These are phyloP conservation scores for Unio pictorum DNA, from an alignment of 2,888 invertebrate genomes.

Conservation along the genomic window DNA sequence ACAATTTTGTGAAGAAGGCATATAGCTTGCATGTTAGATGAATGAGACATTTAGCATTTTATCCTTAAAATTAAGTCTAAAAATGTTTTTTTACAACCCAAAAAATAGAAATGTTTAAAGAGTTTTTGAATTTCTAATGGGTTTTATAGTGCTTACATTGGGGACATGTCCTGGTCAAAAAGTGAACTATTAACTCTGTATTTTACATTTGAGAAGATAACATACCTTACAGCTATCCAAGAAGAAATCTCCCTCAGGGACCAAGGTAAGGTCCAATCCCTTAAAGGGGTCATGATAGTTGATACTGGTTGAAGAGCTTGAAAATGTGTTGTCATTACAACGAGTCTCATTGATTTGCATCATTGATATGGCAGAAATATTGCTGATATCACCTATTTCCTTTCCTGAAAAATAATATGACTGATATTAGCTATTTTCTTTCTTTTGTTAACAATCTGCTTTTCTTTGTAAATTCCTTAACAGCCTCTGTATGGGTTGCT, in stretches of 20 bases:
- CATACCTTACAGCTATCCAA: constrained; percentile 89
- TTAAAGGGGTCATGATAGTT: constrained; percentile 39
- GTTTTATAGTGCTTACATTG: too few relatives aligned
- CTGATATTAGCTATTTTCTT: constrained; percentile 18
- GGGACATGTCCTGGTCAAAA: too few relatives aligned
- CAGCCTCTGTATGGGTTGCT: too few relatives aligned
- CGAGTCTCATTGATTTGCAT: constrained; percentile 56
- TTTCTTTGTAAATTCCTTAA: too few relatives aligned
- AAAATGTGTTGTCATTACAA: constrained; percentile 15
- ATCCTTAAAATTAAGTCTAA: too few relatives aligned
- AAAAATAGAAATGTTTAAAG: too few relatives aligned
- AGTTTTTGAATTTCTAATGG: too few relatives aligned
- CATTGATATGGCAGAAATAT: constrained; percentile 48
- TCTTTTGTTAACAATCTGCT: background rate
- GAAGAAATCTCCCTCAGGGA: constrained; percentile 82
- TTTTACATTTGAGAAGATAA: background rate
- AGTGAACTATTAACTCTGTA: background rate
- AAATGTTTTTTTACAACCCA: too few relatives aligned
- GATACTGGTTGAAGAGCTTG: constrained; percentile 18
- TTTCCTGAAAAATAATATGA: constrained; percentile 7
- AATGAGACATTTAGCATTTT: too few relatives aligned
- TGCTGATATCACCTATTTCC: constrained; percentile 40
- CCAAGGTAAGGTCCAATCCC: constrained; percentile 78
- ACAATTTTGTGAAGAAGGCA: too few relatives aligned
- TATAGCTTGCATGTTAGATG: too few relatives aligned